Evolutionary conservation across 2,888 invertebrate genomes (phyloP), one percentile per base, ranked within the genome.

Genomic region (Anarsia innoxiella): DNA sequence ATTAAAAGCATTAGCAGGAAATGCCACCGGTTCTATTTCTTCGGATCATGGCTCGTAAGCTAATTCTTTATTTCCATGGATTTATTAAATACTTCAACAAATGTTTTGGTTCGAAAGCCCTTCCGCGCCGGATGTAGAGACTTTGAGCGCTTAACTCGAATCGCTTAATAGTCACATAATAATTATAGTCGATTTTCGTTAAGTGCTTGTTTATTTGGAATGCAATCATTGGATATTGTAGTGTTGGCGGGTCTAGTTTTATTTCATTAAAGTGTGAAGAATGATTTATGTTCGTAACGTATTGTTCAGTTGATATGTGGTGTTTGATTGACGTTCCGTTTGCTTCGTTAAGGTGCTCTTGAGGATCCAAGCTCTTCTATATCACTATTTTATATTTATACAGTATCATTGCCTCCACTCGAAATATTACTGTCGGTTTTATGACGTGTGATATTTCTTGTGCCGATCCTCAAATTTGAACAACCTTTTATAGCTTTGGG

Each of bases 281-380:
- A 40, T 41, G 36, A 46, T 47, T 45, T 44, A 44, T 40, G 36
- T 33, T 39, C 43, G 41, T 44, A 46, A 42, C 42, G 53, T 52
- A 62, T 66, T 68, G 66, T 66, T 46, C 47, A 47, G 49, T 48
- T 52, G 61, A 56, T 55, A 42, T 42, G 48, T 44, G 46, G 31
- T 31, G 41, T 47, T 59, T 75, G 79, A 78, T 73, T 77, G 78
- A 75, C 74, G 68, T 57, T 50, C 48, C 58, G 56, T 53, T 61
- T 59, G 64, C 63, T 74, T 73, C 69, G 66, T 76, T 70, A 71
- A 59, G 57, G 49, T 58, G 51, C 64, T 65, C 65, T 71, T 72
- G 66, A 66, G 57, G 60, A 60, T 57, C 53, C 40, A 46, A 61
- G 12, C 16, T 15, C 4, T 27, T 8, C 27, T n/a, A n/a, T n/a